phyloP scores from a whole-genome alignment of 2,113 vertebrate species.

The Sander lucioperca region DNA sequence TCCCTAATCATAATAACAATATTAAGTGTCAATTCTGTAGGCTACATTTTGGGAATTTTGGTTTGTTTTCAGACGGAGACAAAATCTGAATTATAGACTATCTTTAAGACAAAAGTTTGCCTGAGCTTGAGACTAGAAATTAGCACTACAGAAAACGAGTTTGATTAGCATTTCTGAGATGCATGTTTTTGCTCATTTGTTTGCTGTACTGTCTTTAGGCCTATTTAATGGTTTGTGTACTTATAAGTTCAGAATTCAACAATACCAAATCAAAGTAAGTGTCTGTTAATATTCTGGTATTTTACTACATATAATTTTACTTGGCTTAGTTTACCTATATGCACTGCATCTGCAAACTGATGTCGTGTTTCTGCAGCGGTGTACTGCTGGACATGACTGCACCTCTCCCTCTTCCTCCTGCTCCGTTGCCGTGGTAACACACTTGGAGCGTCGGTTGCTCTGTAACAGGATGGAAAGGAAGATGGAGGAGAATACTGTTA shows the following conservation, averaged over 20 bases:
- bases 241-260: background rate
- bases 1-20: background rate
- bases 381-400: slow-evolving; percentile 31
- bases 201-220: background rate
- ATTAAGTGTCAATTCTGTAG: background rate
- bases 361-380: background rate
- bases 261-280: background rate
- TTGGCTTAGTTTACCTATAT: background rate
- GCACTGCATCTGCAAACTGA: too few relatives aligned
- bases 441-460: slow-evolving; percentile 76
- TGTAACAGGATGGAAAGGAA: slow-evolving; percentile 77
- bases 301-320: too few relatives aligned
- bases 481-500: slow-evolving; percentile 84
- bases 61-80: background rate
- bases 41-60: background rate
- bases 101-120: background rate
- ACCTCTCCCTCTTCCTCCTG: slow-evolving; percentile 47
- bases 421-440: slow-evolving; percentile 84
- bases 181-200: background rate
- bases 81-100: background rate
- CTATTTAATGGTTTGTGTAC: background rate
- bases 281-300: background rate
- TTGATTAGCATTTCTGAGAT: background rate
- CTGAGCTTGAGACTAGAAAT: background rate
- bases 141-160: background rate